Conservation (phyloP, 2,113 vertebrate species). For the Sakesphorus luctuosus region DNA sequence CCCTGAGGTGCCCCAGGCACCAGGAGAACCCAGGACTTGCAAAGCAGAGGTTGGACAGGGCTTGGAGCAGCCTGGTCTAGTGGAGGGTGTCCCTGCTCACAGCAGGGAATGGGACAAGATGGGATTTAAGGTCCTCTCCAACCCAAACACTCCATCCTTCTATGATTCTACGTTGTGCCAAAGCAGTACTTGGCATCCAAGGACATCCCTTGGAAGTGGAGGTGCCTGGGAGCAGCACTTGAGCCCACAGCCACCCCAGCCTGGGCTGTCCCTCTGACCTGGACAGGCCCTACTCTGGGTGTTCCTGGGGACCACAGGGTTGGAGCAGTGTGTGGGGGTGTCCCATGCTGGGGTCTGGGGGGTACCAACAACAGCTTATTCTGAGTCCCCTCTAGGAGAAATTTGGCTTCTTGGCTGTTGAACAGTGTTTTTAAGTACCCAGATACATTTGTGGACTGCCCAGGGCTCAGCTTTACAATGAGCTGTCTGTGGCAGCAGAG, state of each 20-base stretch:
- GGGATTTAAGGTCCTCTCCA: too few species aligned
- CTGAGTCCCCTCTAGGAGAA: background rate
- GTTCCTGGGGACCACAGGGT: background rate
- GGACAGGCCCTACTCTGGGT: too few species aligned
- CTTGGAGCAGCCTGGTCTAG: background rate
- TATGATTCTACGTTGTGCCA: background rate
- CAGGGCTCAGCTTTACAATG: background rate
- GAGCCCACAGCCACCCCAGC: background rate
- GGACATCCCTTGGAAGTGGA: background rate
- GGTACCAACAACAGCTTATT: background rate
- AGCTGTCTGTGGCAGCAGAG: background rate
- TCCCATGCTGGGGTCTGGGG: background rate
- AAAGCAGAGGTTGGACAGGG: background rate
- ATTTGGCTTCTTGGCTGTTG: background rate
- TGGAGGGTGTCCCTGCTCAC: background rate
- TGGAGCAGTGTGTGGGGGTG: background rate
- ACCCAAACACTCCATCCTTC: background rate
- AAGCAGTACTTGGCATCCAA: background rate
- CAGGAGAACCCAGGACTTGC: background rate
- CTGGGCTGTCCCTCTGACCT: background rate
- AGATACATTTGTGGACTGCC: background rate
- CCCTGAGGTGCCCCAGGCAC: background rate
- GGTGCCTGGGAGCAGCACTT: background rate
- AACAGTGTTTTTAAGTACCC: background rate
- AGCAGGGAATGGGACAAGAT: background rate